These are phyloP conservation scores for Anarhynchus alexandrinus DNA, from an alignment of 2,113 vertebrate genomes.

Conservation along the genomic window DNA sequence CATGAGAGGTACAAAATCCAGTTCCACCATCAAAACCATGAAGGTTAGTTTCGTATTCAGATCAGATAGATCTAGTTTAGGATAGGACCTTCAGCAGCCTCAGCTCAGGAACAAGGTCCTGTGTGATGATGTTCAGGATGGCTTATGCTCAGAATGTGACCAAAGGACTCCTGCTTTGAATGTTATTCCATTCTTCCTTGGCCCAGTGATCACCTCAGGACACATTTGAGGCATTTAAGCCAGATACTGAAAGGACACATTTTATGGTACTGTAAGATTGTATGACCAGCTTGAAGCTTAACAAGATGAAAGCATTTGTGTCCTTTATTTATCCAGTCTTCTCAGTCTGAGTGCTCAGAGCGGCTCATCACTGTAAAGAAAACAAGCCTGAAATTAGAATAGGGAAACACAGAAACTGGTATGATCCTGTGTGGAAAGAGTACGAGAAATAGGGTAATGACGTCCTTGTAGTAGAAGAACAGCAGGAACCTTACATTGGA, in stretches of 20 bases:
- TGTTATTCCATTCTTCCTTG: neutral
- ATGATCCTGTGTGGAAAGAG: neutral
- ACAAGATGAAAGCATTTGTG: neutral
- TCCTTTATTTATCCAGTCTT: neutral
- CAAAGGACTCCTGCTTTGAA: neutral
- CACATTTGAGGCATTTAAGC: neutral
- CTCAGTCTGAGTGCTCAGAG: neutral
- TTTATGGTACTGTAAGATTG: neutral
- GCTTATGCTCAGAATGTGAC: neutral
- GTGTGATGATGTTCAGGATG: rapidly evolving
- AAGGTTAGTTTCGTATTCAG: neutral
- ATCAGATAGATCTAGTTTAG: neutral
- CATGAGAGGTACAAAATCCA: neutral
- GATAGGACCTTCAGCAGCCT: neutral
- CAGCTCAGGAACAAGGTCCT: neutral
- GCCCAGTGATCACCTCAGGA: neutral
- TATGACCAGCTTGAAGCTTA: neutral
- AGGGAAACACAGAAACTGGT: neutral
- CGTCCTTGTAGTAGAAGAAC: neutral
- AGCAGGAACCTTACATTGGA: neutral
- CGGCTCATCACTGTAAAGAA: neutral
- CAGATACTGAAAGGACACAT: neutral
- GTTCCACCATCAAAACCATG: neutral
- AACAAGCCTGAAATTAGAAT: neutral
- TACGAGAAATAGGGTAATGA: neutral